Base-by-base conservation (phyloP, 2,797 vertebrate species). In the Gallinago nigripennis region DNA sequence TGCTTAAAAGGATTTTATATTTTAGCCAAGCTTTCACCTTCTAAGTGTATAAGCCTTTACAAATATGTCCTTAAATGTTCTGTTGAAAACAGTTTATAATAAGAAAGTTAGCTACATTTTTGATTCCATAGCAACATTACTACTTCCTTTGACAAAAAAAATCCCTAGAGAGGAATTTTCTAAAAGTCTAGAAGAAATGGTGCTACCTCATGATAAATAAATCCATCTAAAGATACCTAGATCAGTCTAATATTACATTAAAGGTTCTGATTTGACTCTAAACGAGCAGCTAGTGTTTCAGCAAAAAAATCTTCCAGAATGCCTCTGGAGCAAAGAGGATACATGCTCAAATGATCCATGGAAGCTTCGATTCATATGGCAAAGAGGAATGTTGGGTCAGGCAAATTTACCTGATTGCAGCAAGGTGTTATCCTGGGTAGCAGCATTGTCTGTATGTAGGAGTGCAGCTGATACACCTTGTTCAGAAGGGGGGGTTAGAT, bases 1-100 rank as follows among this genome's bases (percentile, higher is more conserved):
- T 93, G 54, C 86, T 97, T 96, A 91, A 93, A 86, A 68, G 71
- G 87, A 95, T 96, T 97, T 92, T 88, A 39, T 79, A 88, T 90
- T 95, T 97, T 85, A 94, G 77, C 65, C 81, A 86, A 56, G 75
- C 58, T 95, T 95, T 95, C 27, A 28, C 92, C 31, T 88, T 65
- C 65, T 54, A 58, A 88, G 48, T 53, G 50, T 86, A 65, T 95
- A 94, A 96, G 61, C 77, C 79, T 89, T 93, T 91, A 79, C 54
- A 90, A 96, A 87, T 65, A 54, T 54, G 30, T 76, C 35, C n/a
- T 79, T 86, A 91, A 77, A 81, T 79, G 93, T 91, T 72, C 41
- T 82, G 45, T 39, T 81, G 30, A 90, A 90, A 94, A 68, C 37
- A 82, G 66, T 86, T 95, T 54, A 51, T 85, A 84, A 78, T 56